phyloP scores from a whole-genome alignment of 2,888 invertebrate genomes.

The Aphidius colemani region DNA sequence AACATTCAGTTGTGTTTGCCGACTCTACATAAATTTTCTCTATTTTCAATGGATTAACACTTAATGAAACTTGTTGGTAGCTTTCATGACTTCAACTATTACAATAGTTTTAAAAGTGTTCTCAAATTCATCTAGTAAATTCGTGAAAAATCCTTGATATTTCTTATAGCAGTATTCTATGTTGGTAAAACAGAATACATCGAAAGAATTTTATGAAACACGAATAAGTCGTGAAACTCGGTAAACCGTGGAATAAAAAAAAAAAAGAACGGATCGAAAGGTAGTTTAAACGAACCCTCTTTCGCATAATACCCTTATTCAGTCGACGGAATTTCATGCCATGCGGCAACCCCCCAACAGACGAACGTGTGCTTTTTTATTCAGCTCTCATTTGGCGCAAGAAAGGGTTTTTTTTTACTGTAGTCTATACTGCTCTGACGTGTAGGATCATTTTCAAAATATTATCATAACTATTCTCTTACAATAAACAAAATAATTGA shows the following conservation, averaged over 20 bases:
- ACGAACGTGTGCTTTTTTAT: constrained; percentile 45
- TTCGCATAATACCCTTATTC: background rate
- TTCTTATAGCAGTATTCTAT: constrained; percentile 22
- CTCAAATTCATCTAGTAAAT: too few relatives aligned
- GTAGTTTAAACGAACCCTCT: constrained; percentile 22
- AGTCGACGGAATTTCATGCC: constrained; percentile 19
- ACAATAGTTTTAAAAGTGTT: too few relatives aligned
- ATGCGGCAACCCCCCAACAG: constrained; percentile 34
- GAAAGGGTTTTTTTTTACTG: constrained; percentile 48
- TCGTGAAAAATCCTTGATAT: too few relatives aligned
- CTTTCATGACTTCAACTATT: too few relatives aligned
- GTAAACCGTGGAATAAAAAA: constrained; percentile 26
- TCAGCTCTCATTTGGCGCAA: constrained; percentile 46
- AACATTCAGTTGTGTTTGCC: too few relatives aligned
- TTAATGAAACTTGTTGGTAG: too few relatives aligned
- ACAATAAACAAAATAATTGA: constrained; percentile 3
- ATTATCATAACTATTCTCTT: constrained; percentile 19
- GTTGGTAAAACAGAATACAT: constrained; percentile 40
- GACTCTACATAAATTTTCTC: too few relatives aligned
- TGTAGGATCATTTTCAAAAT: constrained; percentile 33
- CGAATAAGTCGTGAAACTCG: constrained; percentile 11
- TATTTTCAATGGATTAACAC: too few relatives aligned
- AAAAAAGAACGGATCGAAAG: constrained; percentile 12
- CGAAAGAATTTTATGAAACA: constrained; percentile 19
- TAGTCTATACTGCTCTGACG: constrained; percentile 29